Percentiles rank a stretch among this genome's conserved stretches.
These are phyloP conservation scores for Elaphurus davidianus DNA, from an alignment of 2,113 vertebrate genomes.

Conservation along the genomic window DNA sequence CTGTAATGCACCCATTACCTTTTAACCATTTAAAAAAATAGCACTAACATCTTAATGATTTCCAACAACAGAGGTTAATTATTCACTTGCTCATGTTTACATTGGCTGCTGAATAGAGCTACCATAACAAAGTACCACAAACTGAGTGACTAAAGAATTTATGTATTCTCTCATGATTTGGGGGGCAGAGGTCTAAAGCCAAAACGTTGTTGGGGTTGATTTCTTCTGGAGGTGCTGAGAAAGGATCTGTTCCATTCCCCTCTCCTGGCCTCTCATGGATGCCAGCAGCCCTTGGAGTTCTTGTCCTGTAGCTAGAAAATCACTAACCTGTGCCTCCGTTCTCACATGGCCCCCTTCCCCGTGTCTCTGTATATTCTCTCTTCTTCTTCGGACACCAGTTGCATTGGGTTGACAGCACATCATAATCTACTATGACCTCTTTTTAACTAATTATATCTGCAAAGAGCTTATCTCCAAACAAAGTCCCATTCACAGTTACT, in stretches of 20 bases:
- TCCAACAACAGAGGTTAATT: neutral
- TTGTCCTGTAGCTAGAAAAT: neutral
- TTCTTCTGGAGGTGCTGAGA: neutral
- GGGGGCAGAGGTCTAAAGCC: neutral
- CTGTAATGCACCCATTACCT: neutral
- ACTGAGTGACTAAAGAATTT: neutral
- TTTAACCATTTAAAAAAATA: neutral
- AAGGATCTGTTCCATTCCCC: neutral
- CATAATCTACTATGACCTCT: neutral
- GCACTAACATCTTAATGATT: neutral
- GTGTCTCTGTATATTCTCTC: neutral
- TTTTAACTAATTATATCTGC: neutral
- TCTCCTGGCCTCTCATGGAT: neutral
- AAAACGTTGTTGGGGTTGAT: neutral
- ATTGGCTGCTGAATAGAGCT: neutral
- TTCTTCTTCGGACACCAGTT: neutral
- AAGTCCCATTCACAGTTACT: neutral
- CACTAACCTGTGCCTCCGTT: neutral
- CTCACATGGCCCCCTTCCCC: neutral
- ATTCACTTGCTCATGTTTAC: neutral
- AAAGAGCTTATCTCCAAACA: neutral
- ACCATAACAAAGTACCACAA: neutral
- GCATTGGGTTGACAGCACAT: neutral
- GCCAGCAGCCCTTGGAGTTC: neutral
- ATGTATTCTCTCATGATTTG: neutral